Evolutionary conservation across 2,888 invertebrate genomes (phyloP).

Genomic region (Tipula vernalis): DNA sequence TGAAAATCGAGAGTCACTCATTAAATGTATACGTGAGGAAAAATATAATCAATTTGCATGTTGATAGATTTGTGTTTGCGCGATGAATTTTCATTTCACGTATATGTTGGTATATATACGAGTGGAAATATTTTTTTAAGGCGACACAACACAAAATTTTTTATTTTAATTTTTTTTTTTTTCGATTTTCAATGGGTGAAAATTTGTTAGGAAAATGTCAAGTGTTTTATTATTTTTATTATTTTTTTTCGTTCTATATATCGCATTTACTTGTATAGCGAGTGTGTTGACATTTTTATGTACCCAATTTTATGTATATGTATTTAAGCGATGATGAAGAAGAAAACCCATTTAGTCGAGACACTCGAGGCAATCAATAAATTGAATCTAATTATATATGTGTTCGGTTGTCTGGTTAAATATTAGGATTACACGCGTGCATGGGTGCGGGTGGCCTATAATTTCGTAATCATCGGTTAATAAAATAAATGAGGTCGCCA

Average conservation of each 20-base stretch:
- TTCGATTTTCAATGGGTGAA: background rate
- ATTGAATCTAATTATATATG: background rate
- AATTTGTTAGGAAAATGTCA: background rate
- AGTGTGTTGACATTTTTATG: background rate
- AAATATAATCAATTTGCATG: background rate
- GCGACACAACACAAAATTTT: background rate
- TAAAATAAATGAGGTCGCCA: background rate
- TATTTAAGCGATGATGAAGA: background rate
- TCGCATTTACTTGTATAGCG: too few relatives aligned
- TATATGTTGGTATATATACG: background rate
- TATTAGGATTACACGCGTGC: background rate
- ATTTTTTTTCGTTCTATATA: background rate
- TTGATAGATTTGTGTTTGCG: constrained; percentile 8
- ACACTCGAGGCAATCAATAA: background rate
- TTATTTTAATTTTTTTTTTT: background rate
- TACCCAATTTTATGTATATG: background rate
- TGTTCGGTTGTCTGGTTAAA: background rate
- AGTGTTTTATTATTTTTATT: background rate
- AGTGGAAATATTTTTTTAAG: background rate
- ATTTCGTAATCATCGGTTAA: background rate
- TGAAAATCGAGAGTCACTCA: background rate
- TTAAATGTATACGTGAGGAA: background rate
- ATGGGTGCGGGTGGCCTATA: background rate
- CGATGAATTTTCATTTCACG: constrained; percentile 9
- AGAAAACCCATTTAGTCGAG: background rate